Evolutionary conservation across 2,113 vertebrate species (phyloP).

Genomic region (Polyodon spathula): DNA sequence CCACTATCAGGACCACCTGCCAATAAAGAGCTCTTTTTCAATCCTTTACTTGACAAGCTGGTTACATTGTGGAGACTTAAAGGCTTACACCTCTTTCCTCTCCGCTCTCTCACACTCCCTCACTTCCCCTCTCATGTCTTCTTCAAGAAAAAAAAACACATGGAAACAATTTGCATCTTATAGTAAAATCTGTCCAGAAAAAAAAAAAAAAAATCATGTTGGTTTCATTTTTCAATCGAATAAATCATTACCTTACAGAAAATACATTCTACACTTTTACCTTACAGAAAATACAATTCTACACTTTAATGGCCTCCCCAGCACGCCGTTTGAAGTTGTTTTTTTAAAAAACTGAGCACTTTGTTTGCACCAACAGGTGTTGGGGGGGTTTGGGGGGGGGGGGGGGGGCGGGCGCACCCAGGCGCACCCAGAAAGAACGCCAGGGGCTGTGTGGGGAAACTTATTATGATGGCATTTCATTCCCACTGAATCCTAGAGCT

Average conservation of each 20-base stretch:
- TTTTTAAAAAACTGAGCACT: slow-evolving; percentile 38
- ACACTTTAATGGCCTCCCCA: slow-evolving; percentile 48
- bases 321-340: slow-evolving; percentile 53
- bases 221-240: slow-evolving; percentile 65
- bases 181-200: slow-evolving; percentile 36
- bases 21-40: not conserved
- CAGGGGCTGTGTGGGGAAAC: not conserved
- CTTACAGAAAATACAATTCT: no score
- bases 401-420: no score
- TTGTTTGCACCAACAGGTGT: slow-evolving; percentile 37
- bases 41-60: not conserved
- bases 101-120: no score
- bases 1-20: not conserved
- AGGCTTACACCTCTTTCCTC: no score
- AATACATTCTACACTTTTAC: no score
- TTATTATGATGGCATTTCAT: no score
- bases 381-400: slow-evolving; percentile 8
- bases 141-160: no score
- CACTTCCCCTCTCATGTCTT: no score
- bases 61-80: no score
- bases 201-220: slow-evolving; percentile 47
- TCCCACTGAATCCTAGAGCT: no score
- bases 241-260: slow-evolving; percentile 59
- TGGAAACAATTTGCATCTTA: slow-evolving; percentile 48
- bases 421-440: no score